Base-by-base conservation (phyloP, 2,888 invertebrate species). In the Plebejus anna region DNA sequence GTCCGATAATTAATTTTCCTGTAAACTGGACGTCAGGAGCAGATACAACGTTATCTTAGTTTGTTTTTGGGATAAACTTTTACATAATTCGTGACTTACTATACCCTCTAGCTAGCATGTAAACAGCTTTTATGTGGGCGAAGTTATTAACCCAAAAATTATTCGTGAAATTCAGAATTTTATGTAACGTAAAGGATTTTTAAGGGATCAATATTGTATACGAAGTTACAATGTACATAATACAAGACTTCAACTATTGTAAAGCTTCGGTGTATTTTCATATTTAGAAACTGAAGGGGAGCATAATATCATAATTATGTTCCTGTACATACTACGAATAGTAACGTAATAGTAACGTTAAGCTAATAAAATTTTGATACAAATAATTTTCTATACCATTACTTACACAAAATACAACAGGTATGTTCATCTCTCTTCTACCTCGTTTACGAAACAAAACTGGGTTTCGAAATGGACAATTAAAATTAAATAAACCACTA, bases 401-500 rank as follows among this genome's bases (percentile, higher is more conserved):
- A 4, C 6, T 51, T 51, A 13, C 13, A 42, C 42, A 42, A 42
- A 42, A 9, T 42, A 42, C 47, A 47, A 47, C 47, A 55, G 4
- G 16, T 4, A 55, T 13, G 4, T 55, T 55, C 55, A 55, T 4
- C 16, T 55, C 55, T 55, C 4, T 16, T 9, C 2, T 55, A 4
- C 32, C 32, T 32, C 32, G 32, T 4, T 66, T 66, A 5, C 66
- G 0, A 66, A 36, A 32, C 66, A 13, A 28, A 28, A 66, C 66
- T 6, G 36, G 11, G 13, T 72, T 22, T 55, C 13, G 55, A 78
- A 75, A 76, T 66, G 79, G 79, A 59, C 57, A 76, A 80, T 79
- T 79, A 78, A 84, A 86, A 87, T 86, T 84, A 84, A 87, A 86
- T 86, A 84, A 84, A 85, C 88, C 90, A 87, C 89, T 90, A 90